Conservation (phyloP, 2,888 invertebrate species). For the Oasisia sp. region DNA sequence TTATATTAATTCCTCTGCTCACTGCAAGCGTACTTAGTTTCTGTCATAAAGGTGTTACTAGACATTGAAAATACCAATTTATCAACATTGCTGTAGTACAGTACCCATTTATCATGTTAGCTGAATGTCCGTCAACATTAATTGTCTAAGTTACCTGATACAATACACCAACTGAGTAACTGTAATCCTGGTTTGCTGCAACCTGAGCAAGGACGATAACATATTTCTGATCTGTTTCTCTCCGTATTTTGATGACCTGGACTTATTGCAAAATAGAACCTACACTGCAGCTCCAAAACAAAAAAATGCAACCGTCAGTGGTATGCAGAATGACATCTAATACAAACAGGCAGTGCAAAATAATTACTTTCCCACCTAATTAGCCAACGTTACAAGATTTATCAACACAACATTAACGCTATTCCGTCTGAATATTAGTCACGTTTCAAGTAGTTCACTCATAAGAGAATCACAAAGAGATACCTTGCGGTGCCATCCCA, state of each 20-base stretch:
- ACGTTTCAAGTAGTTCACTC: not conserved
- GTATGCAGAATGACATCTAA: not conserved
- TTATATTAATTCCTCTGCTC: not conserved
- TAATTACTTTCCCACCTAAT: not conserved
- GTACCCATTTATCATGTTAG: not conserved
- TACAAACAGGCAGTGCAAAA: not conserved
- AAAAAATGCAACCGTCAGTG: not conserved
- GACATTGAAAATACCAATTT: not conserved
- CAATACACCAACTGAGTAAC: not conserved
- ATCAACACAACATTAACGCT: not conserved
- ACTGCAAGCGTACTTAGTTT: not conserved
- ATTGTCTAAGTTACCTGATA: not conserved
- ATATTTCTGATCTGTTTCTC: not conserved
- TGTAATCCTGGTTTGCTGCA: no score
- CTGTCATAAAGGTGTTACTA: not conserved
- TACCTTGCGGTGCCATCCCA: not conserved
- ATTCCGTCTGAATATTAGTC: no score
- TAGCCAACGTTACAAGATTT: not conserved
- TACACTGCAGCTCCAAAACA: no score
- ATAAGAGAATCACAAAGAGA: not conserved
- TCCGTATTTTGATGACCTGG: not conserved
- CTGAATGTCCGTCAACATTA: not conserved
- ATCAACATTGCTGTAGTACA: not conserved
- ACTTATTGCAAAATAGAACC: no score
- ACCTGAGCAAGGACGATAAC: no score